Evolutionary conservation across 1,140 invertebrate species (phyloP), one percentile per base, ranked within the genome.

Genomic region (Delia radicum): DNA sequence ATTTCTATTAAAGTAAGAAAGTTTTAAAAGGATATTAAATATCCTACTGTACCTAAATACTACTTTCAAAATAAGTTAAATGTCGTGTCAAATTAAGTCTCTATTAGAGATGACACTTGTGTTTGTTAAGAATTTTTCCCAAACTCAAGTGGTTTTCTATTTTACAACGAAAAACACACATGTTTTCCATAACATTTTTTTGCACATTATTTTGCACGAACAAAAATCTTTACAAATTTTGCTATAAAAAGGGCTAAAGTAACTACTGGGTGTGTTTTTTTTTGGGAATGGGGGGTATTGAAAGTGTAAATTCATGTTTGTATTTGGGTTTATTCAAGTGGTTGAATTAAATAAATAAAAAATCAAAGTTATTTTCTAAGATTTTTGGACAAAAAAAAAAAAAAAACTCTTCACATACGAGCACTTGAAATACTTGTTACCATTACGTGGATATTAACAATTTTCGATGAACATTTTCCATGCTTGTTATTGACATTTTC

Each of bases 241-340:
- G n/a, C n/a, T n/a, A n/a, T n/a, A n/a, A n/a, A n/a, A n/a, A n/a
- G n/a, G n/a, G n/a, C n/a, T n/a, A n/a, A n/a, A n/a, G n/a, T n/a
- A n/a, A n/a, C n/a, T n/a, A n/a, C n/a, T n/a, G n/a, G n/a, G n/a
- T n/a, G n/a, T n/a, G n/a, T n/a, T n/a, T n/a, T n/a, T n/a, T n/a
- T n/a, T n/a, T 42, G 37, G 48, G 18, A n/a, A 18, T 55, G 18
- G 2, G 2, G 4, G 18, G n/a, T 8, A 24, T 21, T 18, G 48
- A n/a, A 55, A 55, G 48, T 55, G 48, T 55, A 55, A 55, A 55
- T 55, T 55, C 48, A 55, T 55, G 48, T 55, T 55, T 55, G 48
- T 55, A 4, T 55, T 55, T 21, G 21, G 48, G 18, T 55, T 55
- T 55, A 55, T 6, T 55, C 48, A 55, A 21, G 48, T 21, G 48